Base-by-base conservation (phyloP, 2,113 vertebrate genomes). In the Tupaia tana region DNA sequence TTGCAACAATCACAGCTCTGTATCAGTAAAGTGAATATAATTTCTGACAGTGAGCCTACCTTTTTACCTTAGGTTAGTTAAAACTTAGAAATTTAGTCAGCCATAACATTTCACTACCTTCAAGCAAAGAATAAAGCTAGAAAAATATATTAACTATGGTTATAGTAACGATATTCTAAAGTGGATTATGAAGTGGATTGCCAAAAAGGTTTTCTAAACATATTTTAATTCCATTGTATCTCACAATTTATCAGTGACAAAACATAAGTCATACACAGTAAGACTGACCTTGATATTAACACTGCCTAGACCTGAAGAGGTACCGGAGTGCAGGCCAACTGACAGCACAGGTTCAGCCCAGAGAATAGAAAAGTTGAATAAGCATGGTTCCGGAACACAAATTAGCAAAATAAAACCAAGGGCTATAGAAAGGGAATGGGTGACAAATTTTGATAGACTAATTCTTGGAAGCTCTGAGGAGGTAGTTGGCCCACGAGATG, bases 51-150 rank as follows among this genome's bases (percentile, higher is more conserved):
- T 24, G 25, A 85, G 58, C 54, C 29, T 64, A 64, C 11, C 70
- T 71, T 74, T 80, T 74, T 80, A 84, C 67, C 24, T 92, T 64
- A 69, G 25, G 79, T 24, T 86, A 29, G 3, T 70, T 66, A 69
- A 88, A 93, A 58, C 86, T 81, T 31, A 95, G 27, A 75, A 78
- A 58, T 93, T 85, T 74, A 88, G 69, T 81, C 63, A 91, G 69
- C n/a, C 31, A 69, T 7, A 18, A 29, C 66, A 88, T 90, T 93
- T 91, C 24, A 93, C 24, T 77, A 54, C 59, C 59, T 87, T 79
- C 67, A 75, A 82, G 27, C 27, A 66, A 92, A 92, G 63, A 80
- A 70, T 63, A 31, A 75, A 74, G 24, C 69, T 89, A 91, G 31
- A 86, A 95, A 77, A 88, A 15, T 24, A 82, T 67, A 86, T 77